A percentile compares a stretch with the other conserved stretches of the same genome.
These are phyloP conservation scores for Euzetes globulus DNA, from an alignment of 2,888 invertebrate genomes.

Conservation along the genomic window DNA sequence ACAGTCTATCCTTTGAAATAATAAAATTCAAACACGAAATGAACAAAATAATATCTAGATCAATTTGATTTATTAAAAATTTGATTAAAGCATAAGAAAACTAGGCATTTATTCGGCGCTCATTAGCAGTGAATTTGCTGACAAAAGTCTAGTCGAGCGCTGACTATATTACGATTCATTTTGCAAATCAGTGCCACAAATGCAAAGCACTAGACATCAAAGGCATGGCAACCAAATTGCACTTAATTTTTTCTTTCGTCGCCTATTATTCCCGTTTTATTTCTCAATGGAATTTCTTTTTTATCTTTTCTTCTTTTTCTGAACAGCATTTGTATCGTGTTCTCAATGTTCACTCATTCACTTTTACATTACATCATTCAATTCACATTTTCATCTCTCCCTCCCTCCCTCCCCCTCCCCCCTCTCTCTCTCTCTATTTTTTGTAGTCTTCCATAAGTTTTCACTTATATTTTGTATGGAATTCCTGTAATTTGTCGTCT, in stretches of 20 bases:
- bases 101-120: no score
- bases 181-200: background rate
- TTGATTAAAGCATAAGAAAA: no score
- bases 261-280: constrained; percentile 2
- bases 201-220: background rate
- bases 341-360: background rate
- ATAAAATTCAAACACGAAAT: no score
- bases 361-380: background rate
- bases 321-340: background rate
- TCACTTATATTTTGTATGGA: background rate
- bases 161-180: background rate
- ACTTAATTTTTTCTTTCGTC: background rate
- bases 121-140: no score
- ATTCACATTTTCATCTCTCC: background rate
- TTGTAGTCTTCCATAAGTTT: constrained; percentile 4
- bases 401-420: no score
- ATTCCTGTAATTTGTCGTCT: constrained; percentile 6
- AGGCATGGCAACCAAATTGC: background rate
- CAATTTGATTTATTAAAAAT: no score
- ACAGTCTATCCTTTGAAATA: no score
- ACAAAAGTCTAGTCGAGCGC: background rate
- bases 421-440: no score
- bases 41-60: no score
- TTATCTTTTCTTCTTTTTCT: background rate
- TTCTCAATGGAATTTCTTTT: background rate